phyloP scores from a whole-genome alignment of 2,113 vertebrate species.

The Protobothrops flavoviridis region DNA sequence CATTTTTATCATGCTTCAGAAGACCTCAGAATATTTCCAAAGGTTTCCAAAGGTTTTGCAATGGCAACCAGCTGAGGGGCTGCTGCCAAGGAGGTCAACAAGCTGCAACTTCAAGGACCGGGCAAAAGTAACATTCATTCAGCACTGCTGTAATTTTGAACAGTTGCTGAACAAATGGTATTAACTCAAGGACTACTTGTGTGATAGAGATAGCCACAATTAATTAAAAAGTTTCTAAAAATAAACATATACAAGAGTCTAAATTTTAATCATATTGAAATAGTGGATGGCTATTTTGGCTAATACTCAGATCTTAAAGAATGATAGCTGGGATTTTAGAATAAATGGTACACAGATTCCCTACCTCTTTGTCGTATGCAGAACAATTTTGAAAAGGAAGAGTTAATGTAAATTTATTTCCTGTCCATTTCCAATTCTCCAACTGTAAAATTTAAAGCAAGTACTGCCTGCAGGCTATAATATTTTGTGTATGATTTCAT shows the following conservation, averaged over 20 bases:
- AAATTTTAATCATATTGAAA: not conserved
- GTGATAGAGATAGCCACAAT: not conserved
- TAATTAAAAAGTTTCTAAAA: conserved; percentile 2
- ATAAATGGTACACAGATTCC: not conserved
- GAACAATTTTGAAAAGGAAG: not conserved
- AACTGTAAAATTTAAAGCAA: not conserved
- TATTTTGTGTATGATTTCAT: not conserved
- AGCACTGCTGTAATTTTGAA: not conserved
- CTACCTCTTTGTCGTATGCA: not conserved
- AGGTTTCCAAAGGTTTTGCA: not conserved
- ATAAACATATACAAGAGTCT: not conserved
- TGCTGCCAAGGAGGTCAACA: not conserved
- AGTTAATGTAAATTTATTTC: not conserved
- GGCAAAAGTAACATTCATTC: not conserved
- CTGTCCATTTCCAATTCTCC: not conserved
- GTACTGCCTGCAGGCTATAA: not conserved
- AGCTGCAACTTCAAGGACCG: not conserved
- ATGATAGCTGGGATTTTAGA: not conserved
- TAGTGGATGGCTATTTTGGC: not conserved
- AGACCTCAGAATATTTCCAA: not conserved
- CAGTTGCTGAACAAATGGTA: not conserved
- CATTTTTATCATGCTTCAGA: not conserved
- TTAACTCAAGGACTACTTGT: not conserved
- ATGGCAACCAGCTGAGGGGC: not conserved
- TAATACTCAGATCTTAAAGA: not conserved